Evolutionary conservation across 2,888 invertebrate genomes (phyloP).

Genomic region (Tachystola acroxantha): DNA sequence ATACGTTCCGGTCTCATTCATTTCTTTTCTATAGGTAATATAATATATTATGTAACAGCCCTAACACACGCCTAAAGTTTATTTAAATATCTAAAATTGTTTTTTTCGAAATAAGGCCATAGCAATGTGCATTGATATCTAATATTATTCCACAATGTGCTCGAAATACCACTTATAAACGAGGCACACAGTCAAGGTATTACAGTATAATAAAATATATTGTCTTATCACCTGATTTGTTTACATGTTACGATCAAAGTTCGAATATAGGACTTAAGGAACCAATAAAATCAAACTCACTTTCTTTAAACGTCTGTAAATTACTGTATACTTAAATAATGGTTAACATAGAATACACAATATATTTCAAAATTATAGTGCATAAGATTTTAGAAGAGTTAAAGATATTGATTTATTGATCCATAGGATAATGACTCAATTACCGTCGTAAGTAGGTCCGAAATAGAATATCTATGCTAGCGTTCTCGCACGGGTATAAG

Average conservation of each 20-base stretch:
- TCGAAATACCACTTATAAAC: constrained; percentile 21
- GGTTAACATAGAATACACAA: no score
- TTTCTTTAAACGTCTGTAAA: no score
- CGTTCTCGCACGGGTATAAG: no score
- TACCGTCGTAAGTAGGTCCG: no score
- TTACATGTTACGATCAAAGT: constrained; percentile 18
- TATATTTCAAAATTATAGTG: no score
- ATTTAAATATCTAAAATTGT: constrained; percentile 41
- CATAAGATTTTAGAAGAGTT: no score
- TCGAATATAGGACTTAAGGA: constrained; percentile 5
- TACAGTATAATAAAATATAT: constrained; percentile 48
- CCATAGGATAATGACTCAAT: no score
- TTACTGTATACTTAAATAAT: no score
- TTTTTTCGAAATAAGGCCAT: constrained; percentile 64
- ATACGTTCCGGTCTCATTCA: constrained; percentile 48
- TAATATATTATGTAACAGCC: constrained; percentile 65
- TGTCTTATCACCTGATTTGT: constrained; percentile 51
- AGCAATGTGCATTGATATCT: constrained; percentile 41
- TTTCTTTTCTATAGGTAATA: no score
- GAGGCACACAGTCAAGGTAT: constrained; percentile 49
- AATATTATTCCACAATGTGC: constrained; percentile 37
- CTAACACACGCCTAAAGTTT: constrained; percentile 46
- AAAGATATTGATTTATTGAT: no score
- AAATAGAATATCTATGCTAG: no score
- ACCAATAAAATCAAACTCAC: no score